Evolutionary conservation across 1,140 invertebrate genomes (phyloP).

Genomic region (Oscheius sp.): DNA sequence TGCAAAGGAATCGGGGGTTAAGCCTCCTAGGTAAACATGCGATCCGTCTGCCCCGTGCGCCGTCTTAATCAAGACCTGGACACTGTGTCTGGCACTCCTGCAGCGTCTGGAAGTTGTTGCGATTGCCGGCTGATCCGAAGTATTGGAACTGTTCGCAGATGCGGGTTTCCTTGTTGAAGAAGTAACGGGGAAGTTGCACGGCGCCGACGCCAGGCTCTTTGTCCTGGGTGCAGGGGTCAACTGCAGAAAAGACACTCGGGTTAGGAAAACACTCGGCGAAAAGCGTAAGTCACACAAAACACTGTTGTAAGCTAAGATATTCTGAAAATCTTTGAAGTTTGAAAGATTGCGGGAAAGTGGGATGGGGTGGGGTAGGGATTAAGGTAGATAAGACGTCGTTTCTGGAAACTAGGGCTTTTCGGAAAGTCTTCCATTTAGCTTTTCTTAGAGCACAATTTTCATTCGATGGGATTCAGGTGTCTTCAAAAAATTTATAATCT

Average conservation of each 20-base stretch:
- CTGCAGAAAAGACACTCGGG: slow-evolving; percentile 43
- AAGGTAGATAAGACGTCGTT: too few species aligned
- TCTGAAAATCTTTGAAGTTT: neutral
- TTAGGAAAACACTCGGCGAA: neutral
- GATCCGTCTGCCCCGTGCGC: neutral
- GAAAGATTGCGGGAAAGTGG: neutral
- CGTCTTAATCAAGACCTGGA: slow-evolving; percentile 41
- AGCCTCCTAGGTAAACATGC: too few species aligned
- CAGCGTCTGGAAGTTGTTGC: slow-evolving; percentile 50
- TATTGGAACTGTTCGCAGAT: slow-evolving; percentile 51
- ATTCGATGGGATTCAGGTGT: too few species aligned
- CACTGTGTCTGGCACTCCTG: slow-evolving; percentile 49
- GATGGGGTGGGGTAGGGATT: neutral
- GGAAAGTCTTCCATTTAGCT: too few species aligned
- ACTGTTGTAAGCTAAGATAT: neutral
- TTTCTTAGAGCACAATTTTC: too few species aligned
- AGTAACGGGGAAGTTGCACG: slow-evolving; percentile 40
- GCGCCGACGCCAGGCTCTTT: slow-evolving; percentile 48
- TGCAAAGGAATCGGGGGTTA: too few species aligned
- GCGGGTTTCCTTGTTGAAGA: slow-evolving; percentile 48
- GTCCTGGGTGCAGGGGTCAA: slow-evolving; percentile 48
- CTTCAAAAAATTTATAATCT: too few species aligned
- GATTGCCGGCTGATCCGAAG: slow-evolving; percentile 49
- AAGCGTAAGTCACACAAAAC: neutral
- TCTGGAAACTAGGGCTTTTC: too few species aligned